Conservation (phyloP, 1,140 invertebrate genomes). For the Lucilia sericata region DNA sequence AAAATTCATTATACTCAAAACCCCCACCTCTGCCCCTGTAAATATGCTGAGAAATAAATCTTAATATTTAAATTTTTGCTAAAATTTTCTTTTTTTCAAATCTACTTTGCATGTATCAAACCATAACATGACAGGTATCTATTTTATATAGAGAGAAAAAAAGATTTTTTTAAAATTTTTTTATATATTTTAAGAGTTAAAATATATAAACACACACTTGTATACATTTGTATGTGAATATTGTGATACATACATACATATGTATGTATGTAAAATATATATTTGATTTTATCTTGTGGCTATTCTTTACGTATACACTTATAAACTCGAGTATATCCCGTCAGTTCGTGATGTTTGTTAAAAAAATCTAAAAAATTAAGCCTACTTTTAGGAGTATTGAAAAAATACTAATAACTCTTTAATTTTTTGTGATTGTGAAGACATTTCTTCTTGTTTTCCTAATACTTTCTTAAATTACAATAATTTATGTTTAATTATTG, state of each 20-base stretch:
- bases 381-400: too few relatives aligned
- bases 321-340: neutral
- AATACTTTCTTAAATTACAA: too few relatives aligned
- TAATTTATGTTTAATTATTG: too few relatives aligned
- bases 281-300: neutral
- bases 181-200: neutral
- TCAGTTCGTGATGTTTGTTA: too few relatives aligned
- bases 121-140: slow-evolving; percentile 19
- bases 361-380: too few relatives aligned
- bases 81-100: neutral
- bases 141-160: slow-evolving; percentile 1
- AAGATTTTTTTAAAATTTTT: neutral
- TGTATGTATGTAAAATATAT: neutral
- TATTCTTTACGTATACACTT: neutral
- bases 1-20: slow-evolving; percentile 22
- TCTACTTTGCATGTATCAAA: neutral
- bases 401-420: too few relatives aligned
- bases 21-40: too few relatives aligned
- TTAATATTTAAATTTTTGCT: slow-evolving; percentile 33
- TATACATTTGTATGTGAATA: too few relatives aligned
- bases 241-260: neutral
- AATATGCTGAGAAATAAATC: slow-evolving; percentile 15
- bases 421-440: too few relatives aligned
- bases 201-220: neutral
- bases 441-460: too few relatives aligned